Evolutionary conservation across 2,888 invertebrate species (phyloP).

Genomic region (Archaeoteleia sp.): DNA sequence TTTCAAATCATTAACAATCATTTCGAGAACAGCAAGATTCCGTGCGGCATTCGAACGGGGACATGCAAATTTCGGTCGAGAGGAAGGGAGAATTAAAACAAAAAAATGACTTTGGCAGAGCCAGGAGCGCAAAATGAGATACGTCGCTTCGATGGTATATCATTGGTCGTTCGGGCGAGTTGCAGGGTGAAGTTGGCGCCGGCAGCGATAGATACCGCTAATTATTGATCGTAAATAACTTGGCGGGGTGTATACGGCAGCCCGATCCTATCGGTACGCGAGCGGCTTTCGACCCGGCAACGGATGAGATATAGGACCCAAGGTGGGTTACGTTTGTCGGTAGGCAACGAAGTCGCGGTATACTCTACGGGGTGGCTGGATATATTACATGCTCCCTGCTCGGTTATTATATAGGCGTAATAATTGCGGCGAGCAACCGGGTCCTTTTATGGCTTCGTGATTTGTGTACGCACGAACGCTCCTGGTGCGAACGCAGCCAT

Average conservation of each 20-base stretch:
- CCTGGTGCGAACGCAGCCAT: conserved; percentile 54
- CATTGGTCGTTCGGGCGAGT: conserved; percentile 66
- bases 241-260: conserved; percentile 65
- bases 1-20: no score
- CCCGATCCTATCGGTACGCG: conserved; percentile 65
- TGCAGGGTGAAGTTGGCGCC: conserved; percentile 69
- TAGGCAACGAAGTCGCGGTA: conserved; percentile 29
- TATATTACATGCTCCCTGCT: conserved; percentile 68
- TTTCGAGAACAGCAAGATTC: no score
- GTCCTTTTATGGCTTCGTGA: conserved; percentile 55
- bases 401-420: conserved; percentile 68
- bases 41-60: no score
- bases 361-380: conserved; percentile 67
- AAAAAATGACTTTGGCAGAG: conserved; percentile 21
- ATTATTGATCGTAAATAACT: conserved; percentile 75
- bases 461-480: conserved; percentile 56
- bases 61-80: background rate
- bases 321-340: conserved; percentile 40
- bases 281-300: conserved; percentile 54
- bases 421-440: conserved; percentile 62
- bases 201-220: conserved; percentile 75
- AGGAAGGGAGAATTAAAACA: conserved; percentile 7
- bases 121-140: conserved; percentile 37
- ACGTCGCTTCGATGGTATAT: conserved; percentile 63
- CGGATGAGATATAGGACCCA: conserved; percentile 59